phyloP scores from a whole-genome alignment of 2,113 vertebrate genomes.

The Chelonoidis abingdonii region DNA sequence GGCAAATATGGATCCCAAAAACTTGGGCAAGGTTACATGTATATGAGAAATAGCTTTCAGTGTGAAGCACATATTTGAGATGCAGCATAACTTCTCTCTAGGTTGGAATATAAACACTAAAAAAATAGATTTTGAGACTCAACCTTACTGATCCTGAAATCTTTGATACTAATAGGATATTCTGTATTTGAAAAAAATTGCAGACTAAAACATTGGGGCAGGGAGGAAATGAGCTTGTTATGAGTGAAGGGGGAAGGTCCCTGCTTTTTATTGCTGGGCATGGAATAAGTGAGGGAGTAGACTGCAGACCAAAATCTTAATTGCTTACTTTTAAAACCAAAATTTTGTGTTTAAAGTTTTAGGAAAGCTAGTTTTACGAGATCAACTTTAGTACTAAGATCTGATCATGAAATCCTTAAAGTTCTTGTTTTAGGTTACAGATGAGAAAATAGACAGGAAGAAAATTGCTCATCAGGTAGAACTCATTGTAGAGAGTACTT shows the following conservation, averaged over 20 bases:
- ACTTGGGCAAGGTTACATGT: neutral
- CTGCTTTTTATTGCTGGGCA: neutral
- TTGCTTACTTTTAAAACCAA: neutral
- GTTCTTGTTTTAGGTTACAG: constrained; percentile 6
- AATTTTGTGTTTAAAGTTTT: neutral
- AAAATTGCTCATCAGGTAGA: neutral
- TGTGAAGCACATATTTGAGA: neutral
- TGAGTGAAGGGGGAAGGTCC: neutral
- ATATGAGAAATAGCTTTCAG: neutral
- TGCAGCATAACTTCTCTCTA: neutral
- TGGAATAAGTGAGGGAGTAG: neutral
- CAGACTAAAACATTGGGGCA: accelerated
- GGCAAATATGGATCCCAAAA: neutral
- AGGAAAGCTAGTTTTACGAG: neutral
- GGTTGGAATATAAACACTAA: neutral
- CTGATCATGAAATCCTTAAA: neutral
- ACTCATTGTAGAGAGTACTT: neutral
- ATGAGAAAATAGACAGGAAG: constrained; percentile 5
- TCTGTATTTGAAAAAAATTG: neutral
- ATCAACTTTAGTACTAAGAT: neutral
- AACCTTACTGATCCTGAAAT: neutral
- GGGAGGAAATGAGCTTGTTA: neutral
- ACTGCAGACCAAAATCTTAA: neutral
- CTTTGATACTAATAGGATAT: neutral
- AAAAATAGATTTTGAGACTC: neutral